phyloP scores from a whole-genome alignment of 1,140 invertebrate genomes.

The Dendrolimus punctatus region DNA sequence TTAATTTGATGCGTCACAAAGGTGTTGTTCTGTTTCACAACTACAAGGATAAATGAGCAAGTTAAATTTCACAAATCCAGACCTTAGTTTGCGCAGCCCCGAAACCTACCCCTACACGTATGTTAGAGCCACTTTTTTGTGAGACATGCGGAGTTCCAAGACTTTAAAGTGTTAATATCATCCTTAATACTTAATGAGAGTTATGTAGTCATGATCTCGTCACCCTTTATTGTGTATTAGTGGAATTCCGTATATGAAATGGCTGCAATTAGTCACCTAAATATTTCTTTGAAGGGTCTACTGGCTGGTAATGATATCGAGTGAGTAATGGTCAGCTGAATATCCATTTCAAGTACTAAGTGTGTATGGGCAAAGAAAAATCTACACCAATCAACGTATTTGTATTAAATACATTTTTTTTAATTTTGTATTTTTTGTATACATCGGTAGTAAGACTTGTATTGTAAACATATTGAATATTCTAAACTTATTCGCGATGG shows the following conservation, averaged over 20 bases:
- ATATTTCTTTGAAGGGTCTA: conserved; percentile 13
- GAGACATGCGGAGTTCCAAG: neutral
- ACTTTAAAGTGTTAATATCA: conserved; percentile 1
- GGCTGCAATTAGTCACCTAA: conserved; percentile 14
- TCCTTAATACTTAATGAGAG: neutral
- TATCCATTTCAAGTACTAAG: neutral
- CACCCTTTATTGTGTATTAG: conserved; percentile 14
- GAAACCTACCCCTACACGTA: conserved; percentile 30
- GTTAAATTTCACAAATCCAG: too few relatives aligned
- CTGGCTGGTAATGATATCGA: conserved; percentile 7
- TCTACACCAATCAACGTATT: too few relatives aligned
- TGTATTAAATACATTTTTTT: too few relatives aligned
- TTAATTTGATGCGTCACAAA: too few relatives aligned
- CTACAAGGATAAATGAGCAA: too few relatives aligned
- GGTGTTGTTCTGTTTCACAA: too few relatives aligned
- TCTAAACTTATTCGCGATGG: too few relatives aligned
- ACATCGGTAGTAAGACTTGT: too few relatives aligned
- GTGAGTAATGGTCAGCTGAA: conserved; percentile 10
- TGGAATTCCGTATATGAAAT: conserved; percentile 18
- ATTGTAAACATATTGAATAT: too few relatives aligned
- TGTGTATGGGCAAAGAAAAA: too few relatives aligned
- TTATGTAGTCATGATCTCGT: neutral
- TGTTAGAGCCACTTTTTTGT: conserved; percentile 17
- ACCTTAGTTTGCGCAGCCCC: too few relatives aligned
- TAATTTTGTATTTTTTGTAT: too few relatives aligned